phyloP scores from a whole-genome alignment of 2,888 invertebrate genomes.

The Seira sanloemensis region DNA sequence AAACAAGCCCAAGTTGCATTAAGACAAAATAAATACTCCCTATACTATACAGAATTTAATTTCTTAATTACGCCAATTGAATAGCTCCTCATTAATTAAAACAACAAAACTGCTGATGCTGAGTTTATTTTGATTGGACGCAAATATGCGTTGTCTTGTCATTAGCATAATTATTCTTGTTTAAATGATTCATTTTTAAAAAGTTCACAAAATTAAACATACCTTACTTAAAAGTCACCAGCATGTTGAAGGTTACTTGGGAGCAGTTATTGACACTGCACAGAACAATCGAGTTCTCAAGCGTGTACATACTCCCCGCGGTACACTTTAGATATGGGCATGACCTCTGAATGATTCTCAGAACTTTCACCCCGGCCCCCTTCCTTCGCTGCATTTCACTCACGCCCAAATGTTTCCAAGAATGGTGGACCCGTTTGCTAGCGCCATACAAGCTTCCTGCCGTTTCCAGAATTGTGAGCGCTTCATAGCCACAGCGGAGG shows the following conservation, averaged over 20 bases:
- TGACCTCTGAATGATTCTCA: not conserved
- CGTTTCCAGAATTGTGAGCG: not conserved
- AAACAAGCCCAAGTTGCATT: too few species aligned
- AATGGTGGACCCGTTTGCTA: not conserved
- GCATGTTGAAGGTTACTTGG: conserved; percentile 13
- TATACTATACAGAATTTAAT: too few species aligned
- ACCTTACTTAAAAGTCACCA: conserved; percentile 8
- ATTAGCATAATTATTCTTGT: too few species aligned
- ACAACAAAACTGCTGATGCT: too few species aligned
- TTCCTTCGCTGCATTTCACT: not conserved
- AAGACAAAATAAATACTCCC: too few species aligned
- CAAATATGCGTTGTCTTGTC: too few species aligned
- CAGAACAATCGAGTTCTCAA: not conserved
- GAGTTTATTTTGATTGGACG: too few species aligned
- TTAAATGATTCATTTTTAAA: too few species aligned
- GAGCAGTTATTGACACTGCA: not conserved
- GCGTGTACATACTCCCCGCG: not conserved
- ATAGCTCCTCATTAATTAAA: too few species aligned
- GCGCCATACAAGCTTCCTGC: not conserved
- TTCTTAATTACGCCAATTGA: too few species aligned
- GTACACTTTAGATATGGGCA: not conserved
- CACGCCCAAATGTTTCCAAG: not conserved
- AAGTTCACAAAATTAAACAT: too few species aligned
- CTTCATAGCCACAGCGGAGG: conserved; percentile 27
- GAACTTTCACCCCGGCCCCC: not conserved